These are phyloP conservation scores for Branchinecta lindahli DNA, from an alignment of 1,140 invertebrate genomes.

Conservation along the genomic window DNA sequence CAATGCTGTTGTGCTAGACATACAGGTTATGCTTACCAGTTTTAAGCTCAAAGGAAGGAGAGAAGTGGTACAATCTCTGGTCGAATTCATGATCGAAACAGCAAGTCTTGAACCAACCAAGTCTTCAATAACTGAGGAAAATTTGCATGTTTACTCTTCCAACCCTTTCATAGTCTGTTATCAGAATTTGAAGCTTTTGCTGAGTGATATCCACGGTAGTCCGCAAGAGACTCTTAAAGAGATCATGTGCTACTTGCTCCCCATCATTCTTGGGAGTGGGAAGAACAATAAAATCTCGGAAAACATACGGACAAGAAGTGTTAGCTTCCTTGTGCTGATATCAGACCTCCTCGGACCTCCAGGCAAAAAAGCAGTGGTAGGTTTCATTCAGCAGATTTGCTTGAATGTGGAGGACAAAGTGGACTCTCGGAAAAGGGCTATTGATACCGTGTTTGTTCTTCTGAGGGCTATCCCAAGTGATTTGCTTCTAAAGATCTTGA, in stretches of 20 bases:
- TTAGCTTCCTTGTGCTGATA: background rate
- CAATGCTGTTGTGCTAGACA: background rate
- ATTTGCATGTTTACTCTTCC: background rate
- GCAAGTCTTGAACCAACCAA: background rate
- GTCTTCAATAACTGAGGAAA: background rate
- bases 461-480: background rate
- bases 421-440: background rate
- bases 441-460: background rate
- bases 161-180: conserved; percentile 1
- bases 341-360: background rate
- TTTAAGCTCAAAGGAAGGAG: background rate
- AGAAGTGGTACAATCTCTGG: background rate
- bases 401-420: background rate
- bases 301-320: background rate
- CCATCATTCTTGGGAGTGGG: background rate
- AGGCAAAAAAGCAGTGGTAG: background rate
- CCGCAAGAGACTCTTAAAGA: background rate
- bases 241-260: background rate
- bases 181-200: background rate
- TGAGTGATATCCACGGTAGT: conserved; percentile 3
- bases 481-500: background rate
- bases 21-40: background rate
- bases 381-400: background rate
- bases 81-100: background rate
- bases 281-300: background rate